phyloP scores from a whole-genome alignment of 2,797 vertebrate genomes.

The Lepilemur septentrionalis region DNA sequence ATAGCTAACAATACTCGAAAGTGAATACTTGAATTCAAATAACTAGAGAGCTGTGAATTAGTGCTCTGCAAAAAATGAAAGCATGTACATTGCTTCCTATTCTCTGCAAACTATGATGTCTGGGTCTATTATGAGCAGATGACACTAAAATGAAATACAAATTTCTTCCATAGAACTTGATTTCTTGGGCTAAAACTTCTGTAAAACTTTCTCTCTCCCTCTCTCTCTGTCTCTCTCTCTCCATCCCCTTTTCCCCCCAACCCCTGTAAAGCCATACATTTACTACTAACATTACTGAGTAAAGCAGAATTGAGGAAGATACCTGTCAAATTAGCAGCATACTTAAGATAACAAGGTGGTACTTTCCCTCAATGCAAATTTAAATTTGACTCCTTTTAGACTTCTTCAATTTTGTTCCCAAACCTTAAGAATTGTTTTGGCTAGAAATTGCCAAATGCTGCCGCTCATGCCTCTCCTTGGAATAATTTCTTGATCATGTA shows the following conservation, averaged over 20 bases:
- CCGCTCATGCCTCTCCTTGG: neutral
- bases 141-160: neutral
- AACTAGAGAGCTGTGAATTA: neutral
- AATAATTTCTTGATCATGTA: neutral
- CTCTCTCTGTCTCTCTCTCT: neutral
- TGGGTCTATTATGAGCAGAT: neutral
- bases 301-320: neutral
- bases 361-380: neutral
- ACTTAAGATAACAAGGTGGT: neutral
- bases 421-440: neutral
- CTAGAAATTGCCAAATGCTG: neutral
- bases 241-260: neutral
- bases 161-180: neutral
- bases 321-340: neutral
- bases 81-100: neutral
- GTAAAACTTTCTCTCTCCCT: too few species aligned
- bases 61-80: neutral
- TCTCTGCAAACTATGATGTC: neutral
- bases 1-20: neutral
- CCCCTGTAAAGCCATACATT: neutral
- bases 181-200: neutral
- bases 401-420: neutral
- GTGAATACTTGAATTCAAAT: neutral
- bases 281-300: too few species aligned
- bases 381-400: neutral